Conservation (phyloP, 2,113 vertebrate genomes). For the Globicephala melas region DNA sequence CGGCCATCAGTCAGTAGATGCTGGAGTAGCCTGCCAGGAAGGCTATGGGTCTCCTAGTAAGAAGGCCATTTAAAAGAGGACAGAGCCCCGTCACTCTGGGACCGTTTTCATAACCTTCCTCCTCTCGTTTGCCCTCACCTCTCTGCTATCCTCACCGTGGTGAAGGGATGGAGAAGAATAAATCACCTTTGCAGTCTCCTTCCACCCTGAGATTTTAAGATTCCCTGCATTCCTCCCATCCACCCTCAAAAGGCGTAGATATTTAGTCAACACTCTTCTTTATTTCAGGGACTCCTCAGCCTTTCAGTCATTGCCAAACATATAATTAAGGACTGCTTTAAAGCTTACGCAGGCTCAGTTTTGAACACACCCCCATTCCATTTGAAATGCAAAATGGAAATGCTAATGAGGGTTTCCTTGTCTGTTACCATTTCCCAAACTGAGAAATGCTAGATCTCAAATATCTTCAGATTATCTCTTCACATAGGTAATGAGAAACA, state of each 20-base stretch:
- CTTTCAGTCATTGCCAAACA: slow-evolving; percentile 19
- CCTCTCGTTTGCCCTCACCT: neutral
- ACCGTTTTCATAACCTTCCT: neutral
- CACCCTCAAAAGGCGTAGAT: neutral
- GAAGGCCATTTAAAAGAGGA: neutral
- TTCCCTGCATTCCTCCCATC: neutral
- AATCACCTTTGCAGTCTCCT: neutral
- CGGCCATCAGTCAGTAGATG: neutral
- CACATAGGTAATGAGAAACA: neutral
- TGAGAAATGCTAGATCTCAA: neutral
- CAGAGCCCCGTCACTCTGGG: neutral
- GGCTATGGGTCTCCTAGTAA: neutral
- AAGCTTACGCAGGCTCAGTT: slow-evolving; percentile 27
- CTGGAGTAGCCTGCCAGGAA: neutral
- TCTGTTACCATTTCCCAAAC: neutral
- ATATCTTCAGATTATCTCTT: neutral
- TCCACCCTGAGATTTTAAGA: neutral
- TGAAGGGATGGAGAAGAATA: neutral
- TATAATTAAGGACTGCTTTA: slow-evolving; percentile 50
- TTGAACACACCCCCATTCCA: slow-evolving; percentile 41
- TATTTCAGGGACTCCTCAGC: neutral
- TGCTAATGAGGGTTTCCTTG: slow-evolving; percentile 26
- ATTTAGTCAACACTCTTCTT: neutral
- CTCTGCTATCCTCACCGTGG: neutral
- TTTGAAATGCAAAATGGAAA: slow-evolving; percentile 56